Evolutionary conservation across 2,888 invertebrate genomes (phyloP).

Genomic region (Hypolimnas misippus): DNA sequence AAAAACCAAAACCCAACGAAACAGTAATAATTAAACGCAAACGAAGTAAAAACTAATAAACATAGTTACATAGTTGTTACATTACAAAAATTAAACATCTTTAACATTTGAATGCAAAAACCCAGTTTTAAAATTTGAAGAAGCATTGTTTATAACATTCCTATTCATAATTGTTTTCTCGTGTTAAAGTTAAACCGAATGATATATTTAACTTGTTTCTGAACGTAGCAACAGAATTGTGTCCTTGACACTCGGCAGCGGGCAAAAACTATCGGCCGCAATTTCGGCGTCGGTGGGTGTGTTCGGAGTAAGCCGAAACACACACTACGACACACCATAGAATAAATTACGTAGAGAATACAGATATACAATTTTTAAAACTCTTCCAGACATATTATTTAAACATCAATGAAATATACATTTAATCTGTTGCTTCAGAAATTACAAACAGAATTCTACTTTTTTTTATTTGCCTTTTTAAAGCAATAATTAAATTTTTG

Average conservation of each 20-base stretch:
- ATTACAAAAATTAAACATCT: not conserved
- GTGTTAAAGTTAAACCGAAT: conserved; percentile 42
- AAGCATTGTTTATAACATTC: not conserved
- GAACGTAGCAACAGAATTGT: conserved; percentile 67
- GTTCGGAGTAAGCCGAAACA: conserved; percentile 60
- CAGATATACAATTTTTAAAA: not conserved
- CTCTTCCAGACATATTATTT: too few relatives aligned
- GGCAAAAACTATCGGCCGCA: conserved; percentile 76
- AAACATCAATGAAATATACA: too few relatives aligned
- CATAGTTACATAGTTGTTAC: not conserved
- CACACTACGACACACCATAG: conserved; percentile 54
- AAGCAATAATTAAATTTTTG: too few relatives aligned
- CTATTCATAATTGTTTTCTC: conserved; percentile 29
- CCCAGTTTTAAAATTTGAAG: not conserved
- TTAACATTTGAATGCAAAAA: not conserved
- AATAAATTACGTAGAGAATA: conserved; percentile 48
- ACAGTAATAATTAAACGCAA: not conserved
- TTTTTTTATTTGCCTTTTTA: too few relatives aligned
- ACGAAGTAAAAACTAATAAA: not conserved
- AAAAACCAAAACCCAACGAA: not conserved
- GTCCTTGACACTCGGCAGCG: conserved; percentile 80
- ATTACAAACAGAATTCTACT: too few relatives aligned
- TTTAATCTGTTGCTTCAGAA: too few relatives aligned
- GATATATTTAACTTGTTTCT: conserved; percentile 42
- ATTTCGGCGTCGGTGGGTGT: conserved; percentile 77